Percentiles rank a stretch among this genome's conserved stretches.
phyloP scores from a whole-genome alignment of 2,113 vertebrate species.

The Rhynchomys soricoides region DNA sequence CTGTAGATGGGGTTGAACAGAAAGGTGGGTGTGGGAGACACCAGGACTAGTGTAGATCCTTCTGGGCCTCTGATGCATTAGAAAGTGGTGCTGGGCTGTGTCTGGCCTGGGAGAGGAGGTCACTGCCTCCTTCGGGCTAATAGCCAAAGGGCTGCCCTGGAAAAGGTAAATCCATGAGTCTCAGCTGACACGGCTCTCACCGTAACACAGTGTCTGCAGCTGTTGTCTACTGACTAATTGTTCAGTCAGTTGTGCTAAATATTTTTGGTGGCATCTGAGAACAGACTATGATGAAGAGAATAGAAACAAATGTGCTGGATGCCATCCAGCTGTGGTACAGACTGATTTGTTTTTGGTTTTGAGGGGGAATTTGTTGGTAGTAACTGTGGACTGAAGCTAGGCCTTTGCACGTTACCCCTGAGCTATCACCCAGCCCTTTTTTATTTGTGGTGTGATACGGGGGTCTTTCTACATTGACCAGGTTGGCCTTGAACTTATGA shows the following conservation, averaged over 20 bases:
- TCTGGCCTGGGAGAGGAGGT: not conserved
- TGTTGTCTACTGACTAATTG: too few relatives aligned
- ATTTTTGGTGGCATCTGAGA: not conserved
- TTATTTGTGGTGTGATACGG: not conserved
- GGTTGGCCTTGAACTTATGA: not conserved
- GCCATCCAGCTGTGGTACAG: not conserved
- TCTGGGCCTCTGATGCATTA: not conserved
- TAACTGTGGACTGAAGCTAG: not conserved
- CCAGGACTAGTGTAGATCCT: not conserved
- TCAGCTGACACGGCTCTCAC: not conserved
- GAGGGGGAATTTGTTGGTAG: not conserved
- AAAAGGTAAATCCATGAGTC: not conserved
- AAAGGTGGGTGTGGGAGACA: too few relatives aligned
- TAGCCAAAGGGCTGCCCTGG: not conserved
- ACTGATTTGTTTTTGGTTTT: not conserved
- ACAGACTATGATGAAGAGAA: not conserved
- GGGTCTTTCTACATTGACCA: not conserved
- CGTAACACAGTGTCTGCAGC: not conserved
- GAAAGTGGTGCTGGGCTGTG: not conserved
- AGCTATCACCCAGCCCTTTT: not conserved
- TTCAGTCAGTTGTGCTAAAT: not conserved
- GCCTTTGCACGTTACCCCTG: too few relatives aligned
- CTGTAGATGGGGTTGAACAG: accelerated
- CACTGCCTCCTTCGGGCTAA: not conserved
- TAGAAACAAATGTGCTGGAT: accelerated